Evolutionary conservation across 2,113 vertebrate genomes (phyloP).

Genomic region (Lycaon pictus): DNA sequence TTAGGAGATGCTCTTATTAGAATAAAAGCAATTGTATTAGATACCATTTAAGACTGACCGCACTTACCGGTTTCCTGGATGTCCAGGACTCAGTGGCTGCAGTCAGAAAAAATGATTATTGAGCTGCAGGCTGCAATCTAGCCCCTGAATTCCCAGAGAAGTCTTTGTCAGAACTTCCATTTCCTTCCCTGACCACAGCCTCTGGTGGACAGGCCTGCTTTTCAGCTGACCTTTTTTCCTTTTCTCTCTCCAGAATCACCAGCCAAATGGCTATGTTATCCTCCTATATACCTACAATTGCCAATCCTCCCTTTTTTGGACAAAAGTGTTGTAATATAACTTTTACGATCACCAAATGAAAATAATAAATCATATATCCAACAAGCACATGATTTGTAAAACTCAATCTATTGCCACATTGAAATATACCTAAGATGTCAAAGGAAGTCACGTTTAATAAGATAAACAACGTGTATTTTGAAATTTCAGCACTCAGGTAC

Average conservation of each 20-base stretch:
- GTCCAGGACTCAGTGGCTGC: background rate
- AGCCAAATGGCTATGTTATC: background rate
- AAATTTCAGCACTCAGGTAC: background rate
- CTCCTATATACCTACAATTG: background rate
- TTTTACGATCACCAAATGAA: background rate
- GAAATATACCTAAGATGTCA: background rate
- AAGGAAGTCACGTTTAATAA: background rate
- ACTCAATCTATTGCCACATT: background rate
- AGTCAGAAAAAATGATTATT: background rate
- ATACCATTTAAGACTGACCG: conserved; percentile 10
- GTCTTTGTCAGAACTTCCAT: background rate
- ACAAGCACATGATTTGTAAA: background rate
- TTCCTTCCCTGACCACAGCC: background rate
- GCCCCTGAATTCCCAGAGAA: conserved; percentile 14
- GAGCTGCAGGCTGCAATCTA: background rate
- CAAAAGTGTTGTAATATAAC: background rate
- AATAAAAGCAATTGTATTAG: conserved; percentile 56
- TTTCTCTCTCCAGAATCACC: background rate
- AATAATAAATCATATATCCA: background rate
- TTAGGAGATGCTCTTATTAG: conserved; percentile 45
- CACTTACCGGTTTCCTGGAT: conserved; percentile 60
- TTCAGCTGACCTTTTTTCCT: background rate
- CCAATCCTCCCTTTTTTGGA: background rate
- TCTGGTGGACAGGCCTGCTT: background rate
- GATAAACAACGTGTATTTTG: background rate